These are phyloP conservation scores for Cetoscarus ocellatus DNA, from an alignment of 2,797 vertebrate genomes.

Conservation along the genomic window DNA sequence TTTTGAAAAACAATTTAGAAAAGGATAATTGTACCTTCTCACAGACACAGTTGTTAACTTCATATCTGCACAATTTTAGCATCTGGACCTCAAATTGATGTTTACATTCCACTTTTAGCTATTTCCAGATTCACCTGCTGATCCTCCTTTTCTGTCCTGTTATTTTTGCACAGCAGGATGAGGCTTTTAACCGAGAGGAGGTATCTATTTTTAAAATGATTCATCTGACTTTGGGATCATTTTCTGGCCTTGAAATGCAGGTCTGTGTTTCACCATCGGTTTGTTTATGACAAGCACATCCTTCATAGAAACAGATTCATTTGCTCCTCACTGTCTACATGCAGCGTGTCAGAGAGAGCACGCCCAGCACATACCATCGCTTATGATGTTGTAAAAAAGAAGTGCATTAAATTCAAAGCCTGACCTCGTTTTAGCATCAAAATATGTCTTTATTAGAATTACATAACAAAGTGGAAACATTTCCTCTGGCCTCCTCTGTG, in stretches of 20 bases:
- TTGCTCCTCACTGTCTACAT: constrained; percentile 52
- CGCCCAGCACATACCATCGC: constrained; percentile 13
- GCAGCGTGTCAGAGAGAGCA: constrained; percentile 30
- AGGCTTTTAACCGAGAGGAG: constrained; percentile 35
- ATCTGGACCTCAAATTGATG: constrained; percentile 50
- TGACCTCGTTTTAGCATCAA: constrained; percentile 33
- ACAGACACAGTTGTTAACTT: constrained; percentile 3
- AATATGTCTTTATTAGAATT: constrained; percentile 38
- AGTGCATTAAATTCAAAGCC: constrained; percentile 6
- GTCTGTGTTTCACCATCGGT: constrained; percentile 56
- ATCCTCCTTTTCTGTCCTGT: constrained; percentile 20
- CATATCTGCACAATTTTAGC: constrained; percentile 28
- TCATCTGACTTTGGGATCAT: constrained; percentile 71
- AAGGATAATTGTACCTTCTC: constrained; percentile 24
- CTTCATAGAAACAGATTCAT: constrained; percentile 50
- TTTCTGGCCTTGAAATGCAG: constrained; percentile 53
- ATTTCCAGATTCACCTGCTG: constrained; percentile 48
- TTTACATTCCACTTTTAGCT: constrained; percentile 45
- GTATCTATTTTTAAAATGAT: constrained; percentile 75
- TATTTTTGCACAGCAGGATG: constrained; percentile 25
- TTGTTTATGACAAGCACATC: constrained; percentile 66
- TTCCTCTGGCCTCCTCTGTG: constrained; percentile 24
- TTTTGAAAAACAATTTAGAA: constrained; percentile 29
- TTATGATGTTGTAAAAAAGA: constrained; percentile 22
- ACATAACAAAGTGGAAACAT: constrained; percentile 36